Percentiles rank a stretch among this genome's conserved stretches.
Evolutionary conservation across 2,113 vertebrate genomes (phyloP).

Genomic region (Ptilorrhoa leucosticta): DNA sequence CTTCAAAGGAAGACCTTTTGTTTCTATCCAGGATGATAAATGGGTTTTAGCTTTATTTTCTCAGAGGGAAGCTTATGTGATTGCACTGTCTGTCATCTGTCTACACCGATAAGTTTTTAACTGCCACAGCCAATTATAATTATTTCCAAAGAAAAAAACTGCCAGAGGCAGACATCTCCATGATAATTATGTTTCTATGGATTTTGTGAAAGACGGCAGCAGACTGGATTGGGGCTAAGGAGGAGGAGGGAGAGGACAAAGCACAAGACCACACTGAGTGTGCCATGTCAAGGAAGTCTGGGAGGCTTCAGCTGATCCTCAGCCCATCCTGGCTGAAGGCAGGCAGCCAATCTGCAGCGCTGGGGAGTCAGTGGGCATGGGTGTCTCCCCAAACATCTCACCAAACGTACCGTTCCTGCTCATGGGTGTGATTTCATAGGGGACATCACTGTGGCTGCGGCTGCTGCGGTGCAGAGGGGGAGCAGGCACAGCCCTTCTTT

Average conservation of each 20-base stretch:
- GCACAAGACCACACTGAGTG: background rate
- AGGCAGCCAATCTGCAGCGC: background rate
- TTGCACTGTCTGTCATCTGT: conserved; percentile 54
- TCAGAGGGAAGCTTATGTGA: conserved; percentile 36
- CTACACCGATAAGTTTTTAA: conserved; percentile 7
- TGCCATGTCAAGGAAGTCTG: background rate
- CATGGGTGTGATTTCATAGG: background rate
- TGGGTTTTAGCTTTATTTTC: conserved; percentile 44
- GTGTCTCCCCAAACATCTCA: background rate
- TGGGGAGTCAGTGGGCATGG: background rate
- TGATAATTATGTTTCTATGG: conserved; percentile 21
- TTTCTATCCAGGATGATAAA: conserved; percentile 31
- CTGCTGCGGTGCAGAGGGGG: accelerated
- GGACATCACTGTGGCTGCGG: background rate
- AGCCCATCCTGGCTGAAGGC: background rate
- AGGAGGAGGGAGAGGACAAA: background rate
- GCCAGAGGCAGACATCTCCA: conserved; percentile 35
- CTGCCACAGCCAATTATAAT: conserved; percentile 27
- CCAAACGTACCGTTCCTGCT: accelerated
- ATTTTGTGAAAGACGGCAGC: background rate
- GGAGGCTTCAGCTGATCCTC: background rate
- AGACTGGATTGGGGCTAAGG: background rate
- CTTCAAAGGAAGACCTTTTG: conserved; percentile 35
- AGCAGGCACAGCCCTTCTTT: background rate
- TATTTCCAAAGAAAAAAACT: conserved; percentile 8